phyloP scores from a whole-genome alignment of 2,888 invertebrate genomes.

The Parnassius smintheus region DNA sequence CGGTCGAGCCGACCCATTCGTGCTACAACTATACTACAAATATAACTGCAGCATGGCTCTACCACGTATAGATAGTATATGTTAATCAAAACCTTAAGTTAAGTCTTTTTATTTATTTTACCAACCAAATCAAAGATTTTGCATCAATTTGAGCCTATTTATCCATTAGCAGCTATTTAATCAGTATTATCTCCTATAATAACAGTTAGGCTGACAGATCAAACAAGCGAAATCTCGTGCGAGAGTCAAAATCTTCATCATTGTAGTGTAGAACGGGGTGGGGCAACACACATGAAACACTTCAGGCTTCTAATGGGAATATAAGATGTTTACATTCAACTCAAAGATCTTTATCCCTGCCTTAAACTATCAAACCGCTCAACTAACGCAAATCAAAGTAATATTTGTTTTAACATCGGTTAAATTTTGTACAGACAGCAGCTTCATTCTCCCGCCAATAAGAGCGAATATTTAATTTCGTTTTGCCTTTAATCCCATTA shows the following conservation, averaged over 20 bases:
- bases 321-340: constrained; percentile 34
- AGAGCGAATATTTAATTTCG: constrained; percentile 18
- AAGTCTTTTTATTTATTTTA: no score
- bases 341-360: constrained; percentile 31
- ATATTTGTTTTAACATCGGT: constrained; percentile 40
- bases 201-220: constrained; percentile 18
- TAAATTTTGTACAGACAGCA: constrained; percentile 36
- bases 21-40: no score
- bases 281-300: constrained; percentile 11
- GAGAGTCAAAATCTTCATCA: constrained; percentile 9
- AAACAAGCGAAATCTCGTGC: constrained; percentile 18
- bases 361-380: constrained; percentile 37
- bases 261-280: background rate
- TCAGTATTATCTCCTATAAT: constrained; percentile 12
- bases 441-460: constrained; percentile 25
- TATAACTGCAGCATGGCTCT: no score
- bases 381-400: constrained; percentile 38
- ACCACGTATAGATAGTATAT: no score
- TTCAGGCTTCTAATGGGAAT: constrained; percentile 13
- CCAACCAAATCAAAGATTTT: no score
- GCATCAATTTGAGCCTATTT: background rate
- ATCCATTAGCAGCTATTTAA: background rate
- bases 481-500: background rate
- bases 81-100: no score
- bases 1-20: no score